Evolutionary conservation across 2,113 vertebrate genomes (phyloP).

Genomic region (Numenius arquata): DNA sequence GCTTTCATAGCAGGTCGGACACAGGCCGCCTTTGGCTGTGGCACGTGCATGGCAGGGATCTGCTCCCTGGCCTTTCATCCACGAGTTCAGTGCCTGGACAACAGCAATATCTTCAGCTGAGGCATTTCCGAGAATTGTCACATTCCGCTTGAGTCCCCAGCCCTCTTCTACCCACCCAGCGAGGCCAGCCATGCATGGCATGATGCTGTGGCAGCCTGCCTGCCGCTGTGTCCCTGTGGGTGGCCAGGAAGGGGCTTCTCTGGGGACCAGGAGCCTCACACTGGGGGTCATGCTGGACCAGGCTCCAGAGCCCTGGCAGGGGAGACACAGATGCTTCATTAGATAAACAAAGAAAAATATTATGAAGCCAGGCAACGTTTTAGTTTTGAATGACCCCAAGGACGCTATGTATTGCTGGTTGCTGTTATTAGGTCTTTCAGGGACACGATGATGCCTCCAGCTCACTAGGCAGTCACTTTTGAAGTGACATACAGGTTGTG

Average conservation of each 20-base stretch:
- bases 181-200: neutral
- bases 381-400: neutral
- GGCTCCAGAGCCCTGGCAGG: neutral
- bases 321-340: neutral
- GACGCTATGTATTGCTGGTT: neutral
- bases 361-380: neutral
- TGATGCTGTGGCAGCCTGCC: neutral
- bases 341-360: neutral
- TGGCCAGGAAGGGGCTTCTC: rapidly evolving
- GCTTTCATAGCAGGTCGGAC: neutral
- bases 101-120: neutral
- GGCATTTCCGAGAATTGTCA: neutral
- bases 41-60: neutral
- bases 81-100: neutral
- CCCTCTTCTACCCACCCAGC: neutral
- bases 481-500: neutral
- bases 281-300: rapidly evolving
- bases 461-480: neutral
- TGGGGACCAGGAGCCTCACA: rapidly evolving
- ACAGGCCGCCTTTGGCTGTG: neutral
- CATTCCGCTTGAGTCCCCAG: neutral
- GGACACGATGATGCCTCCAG: neutral
- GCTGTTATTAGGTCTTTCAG: neutral
- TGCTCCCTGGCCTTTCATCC: neutral
- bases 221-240: rapidly evolving